Evolutionary conservation across 2,888 invertebrate genomes (phyloP).

Genomic region (Platycheirus albimanus): DNA sequence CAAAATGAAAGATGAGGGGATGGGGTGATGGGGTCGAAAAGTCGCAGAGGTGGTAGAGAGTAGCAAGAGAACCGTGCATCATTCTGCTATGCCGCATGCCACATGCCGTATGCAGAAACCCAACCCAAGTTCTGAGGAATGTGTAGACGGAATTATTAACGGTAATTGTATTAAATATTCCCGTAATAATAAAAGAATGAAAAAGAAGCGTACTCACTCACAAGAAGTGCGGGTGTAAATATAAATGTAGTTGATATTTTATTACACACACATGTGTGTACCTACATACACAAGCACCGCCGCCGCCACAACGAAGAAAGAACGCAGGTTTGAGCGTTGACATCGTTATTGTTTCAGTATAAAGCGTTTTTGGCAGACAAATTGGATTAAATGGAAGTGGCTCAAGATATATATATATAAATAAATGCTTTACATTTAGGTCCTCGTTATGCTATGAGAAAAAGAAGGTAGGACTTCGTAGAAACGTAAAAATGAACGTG

Average conservation of each 20-base stretch:
- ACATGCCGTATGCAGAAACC: constrained; percentile 10
- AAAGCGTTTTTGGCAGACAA: constrained; percentile 21
- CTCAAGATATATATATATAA: constrained; percentile 65
- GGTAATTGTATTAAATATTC: constrained; percentile 73
- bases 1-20: constrained; percentile 42
- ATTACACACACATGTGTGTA: too few relatives aligned
- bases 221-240: constrained; percentile 52
- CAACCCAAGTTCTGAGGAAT: constrained; percentile 14
- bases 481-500: neutral
- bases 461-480: neutral
- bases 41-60: neutral
- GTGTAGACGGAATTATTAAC: constrained; percentile 58
- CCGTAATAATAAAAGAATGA: constrained; percentile 58
- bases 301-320: too few relatives aligned
- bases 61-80: neutral
- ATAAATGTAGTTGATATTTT: constrained; percentile 61
- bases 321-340: neutral
- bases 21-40: neutral
- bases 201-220: constrained; percentile 53
- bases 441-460: neutral
- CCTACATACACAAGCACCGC: too few relatives aligned
- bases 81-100: too few relatives aligned
- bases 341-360: constrained; percentile 28
- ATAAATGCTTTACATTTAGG: constrained; percentile 34
- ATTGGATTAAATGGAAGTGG: constrained; percentile 69